Percentiles rank a stretch among this genome's conserved stretches.
phyloP scores from a whole-genome alignment of 2,113 vertebrate species.

The Ceuthmochares aereus region DNA sequence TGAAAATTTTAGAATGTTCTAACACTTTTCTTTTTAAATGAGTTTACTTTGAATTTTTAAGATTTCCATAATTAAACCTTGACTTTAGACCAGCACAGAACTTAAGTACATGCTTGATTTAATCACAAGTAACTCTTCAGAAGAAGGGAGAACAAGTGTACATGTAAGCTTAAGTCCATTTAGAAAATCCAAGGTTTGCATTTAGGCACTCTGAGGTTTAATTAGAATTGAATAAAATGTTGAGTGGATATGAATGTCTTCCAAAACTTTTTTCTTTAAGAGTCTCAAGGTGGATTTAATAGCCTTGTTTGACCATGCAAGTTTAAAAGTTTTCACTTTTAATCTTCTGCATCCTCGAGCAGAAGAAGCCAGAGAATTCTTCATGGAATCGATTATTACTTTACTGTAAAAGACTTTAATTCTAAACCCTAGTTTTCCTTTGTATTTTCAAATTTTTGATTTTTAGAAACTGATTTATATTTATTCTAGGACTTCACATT shows the following conservation, averaged over 20 bases:
- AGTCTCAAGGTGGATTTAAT: not conserved
- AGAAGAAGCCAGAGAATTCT: not conserved
- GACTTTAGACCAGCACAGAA: not conserved
- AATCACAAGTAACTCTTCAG: not conserved
- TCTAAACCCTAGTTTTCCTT: not conserved
- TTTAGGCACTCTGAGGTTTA: conserved; percentile 3
- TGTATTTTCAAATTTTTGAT: not conserved
- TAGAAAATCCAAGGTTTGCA: not conserved
- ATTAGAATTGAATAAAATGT: conserved; percentile 11
- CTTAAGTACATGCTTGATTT: not conserved
- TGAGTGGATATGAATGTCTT: not conserved
- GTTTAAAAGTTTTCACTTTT: not conserved
- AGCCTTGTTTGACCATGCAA: not conserved
- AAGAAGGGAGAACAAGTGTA: not conserved
- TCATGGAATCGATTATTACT: not conserved
- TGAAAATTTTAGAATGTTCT: not conserved
- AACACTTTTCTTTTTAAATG: not conserved
- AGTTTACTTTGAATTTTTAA: not conserved
- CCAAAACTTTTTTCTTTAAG: not conserved
- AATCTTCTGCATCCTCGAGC: not conserved
- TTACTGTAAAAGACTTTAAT: not conserved
- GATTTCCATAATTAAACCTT: not conserved
- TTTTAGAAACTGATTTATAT: not conserved
- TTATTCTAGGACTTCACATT: not conserved
- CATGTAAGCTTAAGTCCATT: not conserved